Conservation (phyloP, 2,888 invertebrate species). For the Hirtodrosophila alboralis region DNA sequence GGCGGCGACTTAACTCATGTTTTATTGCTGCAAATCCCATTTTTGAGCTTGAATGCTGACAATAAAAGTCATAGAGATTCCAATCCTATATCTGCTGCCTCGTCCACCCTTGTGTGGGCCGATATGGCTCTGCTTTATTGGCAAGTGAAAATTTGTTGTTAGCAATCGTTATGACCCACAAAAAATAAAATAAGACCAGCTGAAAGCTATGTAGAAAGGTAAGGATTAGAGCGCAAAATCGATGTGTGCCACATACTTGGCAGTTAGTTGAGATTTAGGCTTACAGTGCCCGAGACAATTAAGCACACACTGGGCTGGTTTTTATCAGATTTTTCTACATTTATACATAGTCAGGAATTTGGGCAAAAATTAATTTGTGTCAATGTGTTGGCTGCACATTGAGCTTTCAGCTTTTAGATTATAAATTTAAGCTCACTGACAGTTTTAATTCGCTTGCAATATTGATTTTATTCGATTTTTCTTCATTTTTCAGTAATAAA, state of each 20-base stretch:
- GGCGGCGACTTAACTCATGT: slow-evolving; percentile 61
- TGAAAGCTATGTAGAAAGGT: slow-evolving; percentile 13
- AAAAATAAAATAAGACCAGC: slow-evolving; percentile 13
- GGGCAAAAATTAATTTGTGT: too few species aligned
- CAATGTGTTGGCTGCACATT: too few species aligned
- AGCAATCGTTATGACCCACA: background rate
- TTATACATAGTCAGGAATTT: too few species aligned
- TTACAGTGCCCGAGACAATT: too few species aligned
- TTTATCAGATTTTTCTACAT: too few species aligned
- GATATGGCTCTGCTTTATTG: slow-evolving; percentile 34
- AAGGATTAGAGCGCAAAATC: too few species aligned
- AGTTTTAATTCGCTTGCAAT: background rate
- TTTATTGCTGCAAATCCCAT: slow-evolving; percentile 68
- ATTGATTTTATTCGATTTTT: background rate
- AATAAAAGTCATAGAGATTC: slow-evolving; percentile 59
- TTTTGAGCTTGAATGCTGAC: slow-evolving; percentile 62
- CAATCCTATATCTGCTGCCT: slow-evolving; percentile 19
- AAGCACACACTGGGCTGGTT: too few species aligned
- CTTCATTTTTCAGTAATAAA: background rate
- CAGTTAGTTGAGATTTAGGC: too few species aligned
- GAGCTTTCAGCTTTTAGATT: too few species aligned
- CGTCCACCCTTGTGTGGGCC: background rate
- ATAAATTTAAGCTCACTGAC: too few species aligned
- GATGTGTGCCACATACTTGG: too few species aligned
- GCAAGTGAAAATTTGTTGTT: slow-evolving; percentile 32